A percentile compares a stretch with the other conserved stretches of the same genome.
These are phyloP conservation scores for Tipula lateralis DNA, from an alignment of 2,888 invertebrate genomes.

Conservation along the genomic window DNA sequence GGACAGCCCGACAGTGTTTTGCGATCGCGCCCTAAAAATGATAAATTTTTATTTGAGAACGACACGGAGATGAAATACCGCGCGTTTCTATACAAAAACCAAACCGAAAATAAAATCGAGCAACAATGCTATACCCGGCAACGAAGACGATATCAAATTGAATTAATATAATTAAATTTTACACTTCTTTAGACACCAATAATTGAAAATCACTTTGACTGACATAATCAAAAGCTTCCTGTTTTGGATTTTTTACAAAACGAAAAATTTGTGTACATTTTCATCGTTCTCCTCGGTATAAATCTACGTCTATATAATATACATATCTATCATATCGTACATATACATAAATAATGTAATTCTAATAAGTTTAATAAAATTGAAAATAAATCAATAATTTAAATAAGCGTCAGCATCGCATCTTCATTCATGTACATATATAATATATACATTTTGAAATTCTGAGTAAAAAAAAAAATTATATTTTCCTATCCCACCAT, in stretches of 20 bases:
- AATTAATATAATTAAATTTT: conserved; percentile 12
- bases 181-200: not conserved
- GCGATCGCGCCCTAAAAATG: too few species aligned
- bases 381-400: conserved; percentile 5
- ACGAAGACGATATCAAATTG: not conserved
- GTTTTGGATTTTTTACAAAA: not conserved
- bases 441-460: not conserved
- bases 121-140: too few species aligned
- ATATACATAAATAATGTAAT: not conserved
- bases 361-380: not conserved
- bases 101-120: too few species aligned
- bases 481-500: not conserved
- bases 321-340: not conserved
- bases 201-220: conserved; percentile 11
- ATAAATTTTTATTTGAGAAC: too few species aligned
- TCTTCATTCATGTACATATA: not conserved
- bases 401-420: not conserved
- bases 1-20: too few species aligned
- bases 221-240: not conserved
- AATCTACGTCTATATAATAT: not conserved
- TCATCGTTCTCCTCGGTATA: not conserved
- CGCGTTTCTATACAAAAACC: too few species aligned
- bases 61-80: too few species aligned
- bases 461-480: not conserved
- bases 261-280: not conserved